Evolutionary conservation across 2,797 vertebrate genomes (phyloP).

Genomic region (Todus mexicanus): DNA sequence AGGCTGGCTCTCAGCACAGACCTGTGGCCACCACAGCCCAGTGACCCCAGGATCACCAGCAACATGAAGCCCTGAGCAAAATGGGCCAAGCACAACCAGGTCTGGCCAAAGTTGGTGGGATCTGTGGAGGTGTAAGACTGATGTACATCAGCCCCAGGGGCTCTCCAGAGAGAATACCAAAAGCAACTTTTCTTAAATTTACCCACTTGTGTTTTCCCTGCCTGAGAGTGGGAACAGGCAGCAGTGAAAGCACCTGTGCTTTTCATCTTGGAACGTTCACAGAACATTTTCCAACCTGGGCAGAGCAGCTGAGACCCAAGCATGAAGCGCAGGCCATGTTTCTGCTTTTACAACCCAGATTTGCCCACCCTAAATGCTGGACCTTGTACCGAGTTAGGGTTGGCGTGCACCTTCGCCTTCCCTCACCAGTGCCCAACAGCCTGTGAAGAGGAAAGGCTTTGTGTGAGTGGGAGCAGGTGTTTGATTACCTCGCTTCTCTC

Average conservation of each 20-base stretch:
- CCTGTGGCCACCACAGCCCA: background rate
- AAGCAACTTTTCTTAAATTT: background rate
- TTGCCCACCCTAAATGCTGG: background rate
- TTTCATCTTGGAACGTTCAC: background rate
- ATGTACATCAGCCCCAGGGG: background rate
- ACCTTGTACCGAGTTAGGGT: background rate
- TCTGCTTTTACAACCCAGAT: background rate
- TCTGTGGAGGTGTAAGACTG: background rate
- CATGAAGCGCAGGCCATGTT: accelerated
- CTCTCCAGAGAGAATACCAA: background rate
- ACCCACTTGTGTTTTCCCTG: background rate
- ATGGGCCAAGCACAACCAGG: accelerated
- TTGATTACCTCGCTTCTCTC: slow-evolving; percentile 27
- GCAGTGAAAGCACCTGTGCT: background rate
- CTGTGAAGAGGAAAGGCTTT: slow-evolving; percentile 47
- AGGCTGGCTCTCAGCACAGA: background rate
- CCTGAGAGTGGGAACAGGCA: background rate
- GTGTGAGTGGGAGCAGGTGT: slow-evolving; percentile 57
- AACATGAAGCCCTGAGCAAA: background rate
- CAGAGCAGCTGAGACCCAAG: background rate
- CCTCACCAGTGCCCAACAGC: background rate
- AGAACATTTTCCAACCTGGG: background rate
- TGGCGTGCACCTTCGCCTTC: background rate
- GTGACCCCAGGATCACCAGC: background rate
- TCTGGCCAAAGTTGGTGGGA: background rate